Percentiles rank a stretch among this genome's conserved stretches.
Conservation (phyloP, 2,113 vertebrate genomes). For the mouse (Mus musculus) region GRCm39 chr2:162741001-162741500, state of each 20-base stretch:
- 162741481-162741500: background rate
- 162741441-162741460: background rate
- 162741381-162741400: conserved; percentile 83
- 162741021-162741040: too few species aligned
- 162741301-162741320: conserved; percentile 99
- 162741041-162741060: too few species aligned
- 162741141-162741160: conserved; percentile 97
- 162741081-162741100: conserved; percentile 98
- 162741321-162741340: conserved; percentile 95
- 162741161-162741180: conserved; percentile 98
- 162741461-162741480: too few species aligned
- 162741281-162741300: conserved; percentile 98
- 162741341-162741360: conserved; percentile 88
- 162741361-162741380: conserved; percentile 94
- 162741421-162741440: conserved; percentile 92
- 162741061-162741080: conserved; percentile 99
- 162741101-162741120: conserved; percentile 98
- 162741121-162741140: conserved; percentile 99
- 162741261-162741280: conserved; percentile 96
- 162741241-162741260: conserved; percentile 97
- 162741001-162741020: too few species aligned
- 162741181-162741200: conserved; percentile 99
- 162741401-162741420: conserved; percentile 92
- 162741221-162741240: conserved; percentile 97
- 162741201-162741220: conserved; percentile 98